Conservation (phyloP, 2,797 vertebrate species). For the Phalloptychus januarius region DNA sequence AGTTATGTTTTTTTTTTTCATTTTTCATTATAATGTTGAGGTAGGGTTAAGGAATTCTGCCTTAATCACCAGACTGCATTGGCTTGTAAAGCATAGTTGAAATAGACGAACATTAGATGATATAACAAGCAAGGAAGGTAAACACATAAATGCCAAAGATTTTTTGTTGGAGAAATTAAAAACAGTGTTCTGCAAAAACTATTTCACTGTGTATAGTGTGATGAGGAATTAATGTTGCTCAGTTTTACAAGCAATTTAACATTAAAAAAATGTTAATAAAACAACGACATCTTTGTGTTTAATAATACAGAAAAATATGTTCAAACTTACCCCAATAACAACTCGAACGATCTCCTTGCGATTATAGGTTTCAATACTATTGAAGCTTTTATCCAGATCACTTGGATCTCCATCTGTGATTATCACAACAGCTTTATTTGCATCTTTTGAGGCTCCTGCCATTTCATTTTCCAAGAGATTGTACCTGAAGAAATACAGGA, state of each 20-base stretch:
- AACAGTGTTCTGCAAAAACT: neutral
- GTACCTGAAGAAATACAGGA: conserved; percentile 62
- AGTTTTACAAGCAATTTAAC: neutral
- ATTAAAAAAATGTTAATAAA: neutral
- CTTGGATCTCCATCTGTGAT: conserved; percentile 85
- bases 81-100: neutral
- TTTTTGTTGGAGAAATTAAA: neutral
- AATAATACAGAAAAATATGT: neutral
- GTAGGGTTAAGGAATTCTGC: neutral
- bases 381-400: fast-evolving
- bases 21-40: neutral
- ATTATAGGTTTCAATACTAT: conserved; percentile 5
- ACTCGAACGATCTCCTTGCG: conserved; percentile 74
- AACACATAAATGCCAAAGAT: neutral
- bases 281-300: neutral
- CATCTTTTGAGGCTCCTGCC: conserved; percentile 73
- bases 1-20: neutral
- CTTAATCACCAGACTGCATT: neutral
- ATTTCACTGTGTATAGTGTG: neutral
- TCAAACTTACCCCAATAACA: conserved; percentile 82
- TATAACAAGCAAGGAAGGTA: neutral
- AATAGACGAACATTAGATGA: neutral
- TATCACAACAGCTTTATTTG: conserved; percentile 82
- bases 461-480: conserved; percentile 56
- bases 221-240: neutral